phyloP scores from a whole-genome alignment of 37 sponge, comb jelly and placozoan species.

The Diacarnus erythraeanus region DNA sequence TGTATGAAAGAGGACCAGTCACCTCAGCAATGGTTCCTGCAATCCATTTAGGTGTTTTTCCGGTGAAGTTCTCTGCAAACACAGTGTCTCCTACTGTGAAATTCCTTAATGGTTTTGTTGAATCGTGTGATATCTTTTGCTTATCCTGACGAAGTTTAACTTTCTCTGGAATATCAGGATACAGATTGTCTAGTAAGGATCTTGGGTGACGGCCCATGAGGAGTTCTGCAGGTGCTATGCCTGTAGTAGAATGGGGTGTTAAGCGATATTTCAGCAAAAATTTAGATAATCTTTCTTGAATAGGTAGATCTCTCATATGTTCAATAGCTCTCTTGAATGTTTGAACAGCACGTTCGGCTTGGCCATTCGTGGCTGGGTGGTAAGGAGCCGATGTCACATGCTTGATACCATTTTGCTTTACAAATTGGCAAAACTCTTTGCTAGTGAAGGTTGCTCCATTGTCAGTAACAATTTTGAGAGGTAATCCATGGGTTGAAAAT shows the following conservation, averaged over 20 bases:
- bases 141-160: neutral
- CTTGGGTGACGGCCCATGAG: neutral
- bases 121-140: neutral
- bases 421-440: constrained; percentile 15
- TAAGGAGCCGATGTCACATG: constrained; percentile 12
- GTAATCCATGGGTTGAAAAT: constrained; percentile 15
- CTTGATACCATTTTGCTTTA: neutral
- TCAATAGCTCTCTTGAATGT: constrained; percentile 21
- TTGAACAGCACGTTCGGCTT: constrained; percentile 52
- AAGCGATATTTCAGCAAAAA: constrained; percentile 16
- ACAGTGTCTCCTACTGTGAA: neutral
- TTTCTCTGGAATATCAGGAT: neutral
- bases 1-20: neutral
- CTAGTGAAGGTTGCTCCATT: constrained; percentile 31
- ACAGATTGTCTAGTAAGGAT: neutral
- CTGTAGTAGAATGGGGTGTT: constrained; percentile 22
- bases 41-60: neutral
- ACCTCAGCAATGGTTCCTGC: neutral
- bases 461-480: constrained; percentile 20
- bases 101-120: neutral
- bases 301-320: neutral
- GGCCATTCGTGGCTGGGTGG: constrained; percentile 31
- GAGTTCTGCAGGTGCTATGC: neutral
- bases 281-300: constrained; percentile 11
- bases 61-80: neutral